Conservation (phyloP, 1,140 invertebrate species). For the Stegodyphus dumicola region DNA sequence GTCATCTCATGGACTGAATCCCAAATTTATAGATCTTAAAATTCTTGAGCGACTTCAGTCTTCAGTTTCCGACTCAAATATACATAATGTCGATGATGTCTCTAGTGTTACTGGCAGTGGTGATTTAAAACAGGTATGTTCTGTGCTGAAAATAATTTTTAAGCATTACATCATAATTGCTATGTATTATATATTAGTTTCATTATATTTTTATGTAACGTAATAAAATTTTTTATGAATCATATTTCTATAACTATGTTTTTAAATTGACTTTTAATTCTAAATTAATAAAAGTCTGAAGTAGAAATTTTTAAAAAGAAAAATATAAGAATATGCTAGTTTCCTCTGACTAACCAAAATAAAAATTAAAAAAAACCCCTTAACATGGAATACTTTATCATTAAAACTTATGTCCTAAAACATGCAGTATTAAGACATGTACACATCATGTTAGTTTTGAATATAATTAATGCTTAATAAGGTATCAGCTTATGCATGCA, state of each 20-base stretch:
- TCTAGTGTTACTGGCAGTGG: slow-evolving; percentile 2
- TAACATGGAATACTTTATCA: too few species aligned
- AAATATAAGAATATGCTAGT: too few species aligned
- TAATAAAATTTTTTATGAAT: background rate
- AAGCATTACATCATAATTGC: background rate
- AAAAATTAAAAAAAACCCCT: too few species aligned
- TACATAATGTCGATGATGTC: background rate
- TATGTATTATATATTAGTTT: too few species aligned
- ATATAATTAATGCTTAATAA: too few species aligned
- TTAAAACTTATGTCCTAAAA: too few species aligned
- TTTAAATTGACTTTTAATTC: background rate
- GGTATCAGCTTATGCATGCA: too few species aligned
- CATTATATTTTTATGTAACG: background rate
- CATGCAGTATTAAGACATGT: too few species aligned
- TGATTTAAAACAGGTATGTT: slow-evolving; percentile 44
- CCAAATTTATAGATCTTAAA: slow-evolving; percentile 36
- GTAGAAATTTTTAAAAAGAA: background rate
- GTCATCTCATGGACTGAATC: slow-evolving; percentile 25
- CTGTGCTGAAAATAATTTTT: background rate
- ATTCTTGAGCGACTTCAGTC: slow-evolving; percentile 17
- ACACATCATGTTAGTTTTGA: too few species aligned
- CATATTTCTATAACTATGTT: background rate
- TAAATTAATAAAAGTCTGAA: background rate
- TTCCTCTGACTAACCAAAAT: too few species aligned
- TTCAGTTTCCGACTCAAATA: background rate